These are phyloP conservation scores for Megalops cyprinoides DNA, from an alignment of 2,797 vertebrate genomes.

Conservation along the genomic window DNA sequence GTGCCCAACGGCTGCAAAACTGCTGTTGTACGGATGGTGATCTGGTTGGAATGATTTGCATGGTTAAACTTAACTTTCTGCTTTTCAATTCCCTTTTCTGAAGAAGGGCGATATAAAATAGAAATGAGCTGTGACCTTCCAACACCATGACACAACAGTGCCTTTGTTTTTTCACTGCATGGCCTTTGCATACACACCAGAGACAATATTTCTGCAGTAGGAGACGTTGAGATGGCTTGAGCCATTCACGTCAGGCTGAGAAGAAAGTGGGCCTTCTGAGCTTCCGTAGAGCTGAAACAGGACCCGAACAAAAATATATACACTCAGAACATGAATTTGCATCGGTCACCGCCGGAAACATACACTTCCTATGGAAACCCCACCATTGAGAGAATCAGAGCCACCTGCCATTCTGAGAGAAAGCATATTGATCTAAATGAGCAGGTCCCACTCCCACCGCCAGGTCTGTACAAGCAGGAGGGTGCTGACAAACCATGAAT, in stretches of 20 bases:
- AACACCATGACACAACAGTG: not conserved
- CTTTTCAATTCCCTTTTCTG: conserved; percentile 19
- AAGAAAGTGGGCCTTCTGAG: not conserved
- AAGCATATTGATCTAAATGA: conserved; percentile 13
- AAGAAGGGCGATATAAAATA: not conserved
- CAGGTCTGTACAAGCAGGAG: not conserved
- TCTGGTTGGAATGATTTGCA: not conserved
- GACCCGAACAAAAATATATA: conserved; percentile 9
- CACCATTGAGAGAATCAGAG: conserved; percentile 7
- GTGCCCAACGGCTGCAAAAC: not conserved
- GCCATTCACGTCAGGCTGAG: not conserved
- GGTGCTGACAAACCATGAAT: conserved; percentile 35
- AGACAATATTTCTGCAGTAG: not conserved
- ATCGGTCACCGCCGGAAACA: not conserved
- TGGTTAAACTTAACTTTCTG: not conserved
- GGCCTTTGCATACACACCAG: no score
- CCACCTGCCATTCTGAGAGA: not conserved
- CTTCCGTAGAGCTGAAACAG: not conserved
- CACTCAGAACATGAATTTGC: conserved; percentile 1
- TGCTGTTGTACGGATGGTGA: not conserved
- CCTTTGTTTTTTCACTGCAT: no score
- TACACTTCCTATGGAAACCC: conserved; percentile 18
- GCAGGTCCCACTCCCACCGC: not conserved
- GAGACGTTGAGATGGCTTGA: not conserved
- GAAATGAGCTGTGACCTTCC: not conserved